These are phyloP conservation scores for Psilanteris sp. DNA, from an alignment of 1,140 invertebrate species.

Conservation along the genomic window DNA sequence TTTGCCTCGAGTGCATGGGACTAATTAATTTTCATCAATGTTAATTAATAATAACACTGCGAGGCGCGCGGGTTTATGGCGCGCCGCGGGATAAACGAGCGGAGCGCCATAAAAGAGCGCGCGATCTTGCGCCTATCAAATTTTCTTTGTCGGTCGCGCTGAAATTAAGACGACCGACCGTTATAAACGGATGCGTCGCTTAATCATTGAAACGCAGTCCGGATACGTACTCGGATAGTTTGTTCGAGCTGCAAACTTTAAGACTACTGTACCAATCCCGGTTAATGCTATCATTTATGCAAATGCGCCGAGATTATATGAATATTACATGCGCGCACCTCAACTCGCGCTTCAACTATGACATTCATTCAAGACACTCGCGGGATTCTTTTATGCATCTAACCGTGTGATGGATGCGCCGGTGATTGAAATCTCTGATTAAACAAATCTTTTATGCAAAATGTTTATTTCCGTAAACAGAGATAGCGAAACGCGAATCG, in stretches of 20 bases:
- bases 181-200: constrained; percentile 27
- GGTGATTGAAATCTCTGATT: too few relatives aligned
- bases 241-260: constrained; percentile 23
- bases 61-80: constrained; percentile 2
- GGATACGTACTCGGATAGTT: not conserved
- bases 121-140: not conserved
- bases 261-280: constrained; percentile 19
- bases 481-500: too few relatives aligned
- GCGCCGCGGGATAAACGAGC: not conserved
- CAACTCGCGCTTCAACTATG: constrained; percentile 6
- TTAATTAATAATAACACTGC: constrained; percentile 26
- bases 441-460: too few relatives aligned
- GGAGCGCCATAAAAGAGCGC: too few relatives aligned
- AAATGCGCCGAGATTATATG: constrained; percentile 23
- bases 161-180: not conserved
- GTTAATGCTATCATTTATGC: constrained; percentile 39
- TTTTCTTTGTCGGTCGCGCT: not conserved
- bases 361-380: constrained; percentile 12
- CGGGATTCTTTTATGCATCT: too few relatives aligned
- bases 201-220: constrained; percentile 21
- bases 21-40: constrained; percentile 34
- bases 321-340: constrained; percentile 22
- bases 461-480: too few relatives aligned
- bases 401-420: too few relatives aligned
- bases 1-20: constrained; percentile 5